Base-by-base conservation (phyloP, 2,113 vertebrate genomes). In the Trematocara nigrifrons region DNA sequence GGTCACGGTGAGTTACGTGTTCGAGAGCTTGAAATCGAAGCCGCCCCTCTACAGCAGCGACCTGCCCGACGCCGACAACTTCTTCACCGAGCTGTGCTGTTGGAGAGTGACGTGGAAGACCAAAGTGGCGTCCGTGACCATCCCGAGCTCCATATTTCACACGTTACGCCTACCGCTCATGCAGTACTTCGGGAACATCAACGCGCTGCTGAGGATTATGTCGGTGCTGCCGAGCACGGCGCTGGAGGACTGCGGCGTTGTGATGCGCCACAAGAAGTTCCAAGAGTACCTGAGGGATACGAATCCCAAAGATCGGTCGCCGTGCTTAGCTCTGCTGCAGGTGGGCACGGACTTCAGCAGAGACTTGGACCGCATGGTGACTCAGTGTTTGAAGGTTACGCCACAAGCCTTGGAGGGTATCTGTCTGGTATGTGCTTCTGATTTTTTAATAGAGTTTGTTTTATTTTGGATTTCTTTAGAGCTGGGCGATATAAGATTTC, bases 41-140 rank as follows among this genome's bases (percentile, higher is more conserved):
- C 97, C 97, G 7, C 97, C 98, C 20, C 96, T 98, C 92, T 99
- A 98, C 87, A 97, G 97, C 89, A 96, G 97, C 1, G 98, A 99
- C 88, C 96, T 99, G 20, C 98, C 98, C 1, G 98, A 98, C 56
- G 97, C 98, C 0, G 98, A 99, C 76, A 99, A 98, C 0, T 97
- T 99, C 79, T 97, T 97, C 76, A 98, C 98, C 0, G 98, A 99
- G 87, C 97, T 99, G 56, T 98, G 98, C 33, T 99, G 98, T 87
- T 99, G 98, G 98, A 97, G 98, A 87, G 98, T 99, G 38, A 99
- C 99, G 15, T 99, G 98, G 98, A 99, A 99, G 85, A 98, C 99
- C 74, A 96, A 98, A 93, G 97, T 98, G 16, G 97, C 98, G 59
- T 97, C 98, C 1, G 97, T 98, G n/a, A 98, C 97, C 5, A 97